Evolutionary conservation across 1,140 invertebrate species (phyloP), one percentile per base, ranked within the genome.

Genomic region (Euwallacea fornicatus): DNA sequence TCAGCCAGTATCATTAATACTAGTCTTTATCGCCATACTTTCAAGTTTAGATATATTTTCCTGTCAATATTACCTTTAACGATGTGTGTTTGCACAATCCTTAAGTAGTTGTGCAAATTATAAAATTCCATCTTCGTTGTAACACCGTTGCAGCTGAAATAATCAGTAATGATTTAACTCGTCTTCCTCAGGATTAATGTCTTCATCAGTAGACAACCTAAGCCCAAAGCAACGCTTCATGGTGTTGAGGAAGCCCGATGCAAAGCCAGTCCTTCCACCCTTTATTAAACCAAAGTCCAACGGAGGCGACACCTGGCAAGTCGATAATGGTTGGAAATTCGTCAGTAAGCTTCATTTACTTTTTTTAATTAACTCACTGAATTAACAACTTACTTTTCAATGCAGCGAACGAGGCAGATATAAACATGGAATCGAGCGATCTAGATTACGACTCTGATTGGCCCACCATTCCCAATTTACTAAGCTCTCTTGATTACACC

Each of bases 311-410:
- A 89, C 88, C 7, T 94, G 93, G 92, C 88, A 91, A 63, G 85
- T 94, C 42, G 93, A 94, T 82, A 93, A 91, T 67, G 93, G 91
- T 77, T 94, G 93, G 93, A 91, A 93, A 79, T 94, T 93, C 77
- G 90, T 93, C 79, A 90, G 90, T 89, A 85, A 85, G 74, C 82
- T 80, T 47, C 59, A 59, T 6, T 46, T 46, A 16, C n/a, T 61
- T n/a, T 10, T 8, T 13, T 60, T n/a, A 16, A 2, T 56, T 56
- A 56, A 6, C 16, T 56, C 16, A 33, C 21, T 44, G 16, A 6
- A 11, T 50, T 50, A 50, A 13, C 13, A 50, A 50, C 7, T 50
- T 53, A 6, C 9, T 42, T 50, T 53, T 47, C 42, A 7, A 44
- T 73, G 0, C 60, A 79, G 79, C 73, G 13, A 78, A 75, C 61